Evolutionary conservation across 2,113 vertebrate genomes (phyloP).

Genomic region (Pseudonaja textilis): DNA sequence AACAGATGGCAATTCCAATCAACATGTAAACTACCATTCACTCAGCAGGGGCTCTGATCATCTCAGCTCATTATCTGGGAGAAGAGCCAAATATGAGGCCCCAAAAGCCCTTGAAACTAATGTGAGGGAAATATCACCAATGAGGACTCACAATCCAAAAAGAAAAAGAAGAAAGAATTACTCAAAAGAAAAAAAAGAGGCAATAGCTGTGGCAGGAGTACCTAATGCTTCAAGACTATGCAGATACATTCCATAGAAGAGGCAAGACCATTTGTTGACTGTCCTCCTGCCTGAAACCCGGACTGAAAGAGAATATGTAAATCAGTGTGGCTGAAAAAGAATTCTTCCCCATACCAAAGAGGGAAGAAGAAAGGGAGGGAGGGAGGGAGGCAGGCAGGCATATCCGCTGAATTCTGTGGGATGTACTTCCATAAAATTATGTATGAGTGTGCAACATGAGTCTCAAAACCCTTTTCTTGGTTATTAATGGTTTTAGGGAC

Average conservation of each 20-base stretch:
- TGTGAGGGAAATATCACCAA: not conserved
- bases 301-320: not conserved
- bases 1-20: not conserved
- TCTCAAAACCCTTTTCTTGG: not conserved
- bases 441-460: not conserved
- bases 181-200: not conserved
- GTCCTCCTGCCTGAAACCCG: not conserved
- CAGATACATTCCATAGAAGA: not conserved
- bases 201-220: not conserved
- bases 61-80: not conserved
- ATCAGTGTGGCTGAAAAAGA: not conserved
- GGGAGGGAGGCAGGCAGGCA: not conserved
- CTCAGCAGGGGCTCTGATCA: not conserved
- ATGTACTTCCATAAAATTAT: not conserved
- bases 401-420: not conserved
- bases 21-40: not conserved
- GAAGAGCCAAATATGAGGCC: not conserved
- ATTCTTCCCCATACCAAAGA: not conserved
- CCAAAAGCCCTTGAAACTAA: not conserved
- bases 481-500: not conserved
- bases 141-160: not conserved
- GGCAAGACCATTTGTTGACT: not conserved
- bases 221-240: not conserved
- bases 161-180: not conserved
- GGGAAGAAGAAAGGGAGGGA: not conserved